Percentiles rank a stretch among this genome's conserved stretches.
Evolutionary conservation across 2,797 vertebrate species (phyloP).

Genomic region (Enteromius viviparus): DNA sequence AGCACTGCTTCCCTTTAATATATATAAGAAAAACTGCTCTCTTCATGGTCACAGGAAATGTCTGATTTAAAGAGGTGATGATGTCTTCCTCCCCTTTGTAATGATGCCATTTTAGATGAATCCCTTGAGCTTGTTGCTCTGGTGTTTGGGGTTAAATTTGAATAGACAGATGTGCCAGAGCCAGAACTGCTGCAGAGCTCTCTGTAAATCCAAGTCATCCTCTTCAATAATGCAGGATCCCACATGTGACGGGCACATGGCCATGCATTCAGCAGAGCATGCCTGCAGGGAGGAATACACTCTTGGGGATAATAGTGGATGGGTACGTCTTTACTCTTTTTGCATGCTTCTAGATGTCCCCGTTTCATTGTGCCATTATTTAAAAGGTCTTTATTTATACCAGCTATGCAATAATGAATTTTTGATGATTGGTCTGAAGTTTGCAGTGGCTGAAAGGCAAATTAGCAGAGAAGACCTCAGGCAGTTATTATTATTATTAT

Average conservation of each 20-base stretch:
- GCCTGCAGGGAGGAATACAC: conserved; percentile 26
- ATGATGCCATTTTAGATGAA: conserved; percentile 31
- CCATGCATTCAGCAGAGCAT: conserved; percentile 50
- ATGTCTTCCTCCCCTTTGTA: neutral
- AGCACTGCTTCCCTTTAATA: neutral
- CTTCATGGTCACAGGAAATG: neutral
- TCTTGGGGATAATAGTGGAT: neutral
- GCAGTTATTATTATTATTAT: neutral
- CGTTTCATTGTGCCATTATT: neutral
- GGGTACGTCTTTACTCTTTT: neutral
- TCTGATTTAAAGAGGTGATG: neutral
- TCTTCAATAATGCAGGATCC: conserved; percentile 62
- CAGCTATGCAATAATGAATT: neutral
- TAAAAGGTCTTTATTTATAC: conserved; percentile 1
- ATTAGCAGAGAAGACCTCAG: neutral
- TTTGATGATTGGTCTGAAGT: conserved; percentile 16
- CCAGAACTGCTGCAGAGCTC: conserved; percentile 47
- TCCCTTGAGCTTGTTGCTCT: conserved; percentile 33
- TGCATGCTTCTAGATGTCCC: neutral
- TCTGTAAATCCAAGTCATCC: conserved; percentile 52
- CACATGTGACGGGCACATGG: conserved; percentile 54
- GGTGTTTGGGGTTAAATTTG: conserved; percentile 60
- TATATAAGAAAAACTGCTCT: neutral
- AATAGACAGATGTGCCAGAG: conserved; percentile 52
- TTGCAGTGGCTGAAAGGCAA: conserved; percentile 14